A percentile compares a stretch with the other conserved stretches of the same genome.
Conservation (phyloP, 2,113 vertebrate genomes). For the Nicator chloris region DNA sequence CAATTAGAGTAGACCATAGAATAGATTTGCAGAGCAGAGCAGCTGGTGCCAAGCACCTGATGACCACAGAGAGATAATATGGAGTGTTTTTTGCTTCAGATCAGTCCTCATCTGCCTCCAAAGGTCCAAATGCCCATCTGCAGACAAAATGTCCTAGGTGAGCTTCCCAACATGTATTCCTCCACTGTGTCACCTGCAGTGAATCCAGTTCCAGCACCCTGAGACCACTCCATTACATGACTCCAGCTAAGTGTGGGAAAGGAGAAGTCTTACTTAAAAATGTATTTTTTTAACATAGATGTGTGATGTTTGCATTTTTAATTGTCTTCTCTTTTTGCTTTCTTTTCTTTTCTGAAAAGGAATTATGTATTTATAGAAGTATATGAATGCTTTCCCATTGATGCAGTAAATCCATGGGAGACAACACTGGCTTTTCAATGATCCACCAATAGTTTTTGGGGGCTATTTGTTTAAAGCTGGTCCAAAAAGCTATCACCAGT, state of each 20-base stretch:
- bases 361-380: background rate
- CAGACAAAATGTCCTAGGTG: background rate
- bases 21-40: background rate
- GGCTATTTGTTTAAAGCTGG: background rate
- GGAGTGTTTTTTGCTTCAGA: background rate
- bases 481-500: background rate
- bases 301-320: background rate
- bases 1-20: background rate
- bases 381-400: background rate
- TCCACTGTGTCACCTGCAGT: background rate
- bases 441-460: background rate
- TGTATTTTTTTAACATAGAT: background rate
- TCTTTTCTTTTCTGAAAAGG: background rate
- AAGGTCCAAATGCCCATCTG: background rate
- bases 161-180: background rate
- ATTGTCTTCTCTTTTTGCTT: accelerated
- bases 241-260: background rate
- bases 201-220: background rate
- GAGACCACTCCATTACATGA: background rate
- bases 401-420: background rate
- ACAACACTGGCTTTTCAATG: background rate
- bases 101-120: background rate
- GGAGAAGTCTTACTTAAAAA: background rate
- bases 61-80: background rate
- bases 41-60: background rate